Evolutionary conservation across 37 sponge, comb jelly and placozoan genomes (phyloP), one percentile per base, ranked within the genome.

Genomic region (Theonella swinhoei): DNA sequence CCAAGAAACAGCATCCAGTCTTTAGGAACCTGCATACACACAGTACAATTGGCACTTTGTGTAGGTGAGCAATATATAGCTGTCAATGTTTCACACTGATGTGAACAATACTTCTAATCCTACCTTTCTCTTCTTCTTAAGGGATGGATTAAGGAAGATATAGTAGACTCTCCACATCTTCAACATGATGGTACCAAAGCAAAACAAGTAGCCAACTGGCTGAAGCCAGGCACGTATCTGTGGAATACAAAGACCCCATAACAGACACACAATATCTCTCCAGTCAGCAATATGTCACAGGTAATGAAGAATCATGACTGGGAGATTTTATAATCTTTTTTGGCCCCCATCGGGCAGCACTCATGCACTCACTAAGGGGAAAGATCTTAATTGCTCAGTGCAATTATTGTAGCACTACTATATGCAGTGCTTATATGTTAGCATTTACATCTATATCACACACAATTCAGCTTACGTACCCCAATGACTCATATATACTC

Each of bases 131-230:
- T 36, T 70, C 47, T 80, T 79, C 24, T 77, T 47, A 23, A 47
- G 69, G 30, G 61, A 20, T 33, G 76, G 81, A 68, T 80, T 64
- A 32, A 75, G 75, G 30, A 87, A 87, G 40, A 87, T 87, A 41
- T 58, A 76, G 59, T 75, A 87, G 39, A 87, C 88, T 35, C 88
- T 65, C 70, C 81, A 64, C 76, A 87, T 81, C 38, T 87, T 87
- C 9, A 47, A 59, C 17, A 74, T 32, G 31, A 87, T 81, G 42
- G 82, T 81, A 2, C 88, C 88, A 80, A 81, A 87, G n/a, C 76
- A 80, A 4, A 59, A 24, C 22, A 64, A 80, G 66, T 80, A 87
- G 14, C 81, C 88, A 39, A 81, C 33, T 1, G 62, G 4, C 54
- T 87, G 81, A 3, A 47, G 4, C 74, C 75, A 87, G 0, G 60